Evolutionary conservation across 2,797 vertebrate genomes (phyloP).

Genomic region (Sphenodon punctatus): DNA sequence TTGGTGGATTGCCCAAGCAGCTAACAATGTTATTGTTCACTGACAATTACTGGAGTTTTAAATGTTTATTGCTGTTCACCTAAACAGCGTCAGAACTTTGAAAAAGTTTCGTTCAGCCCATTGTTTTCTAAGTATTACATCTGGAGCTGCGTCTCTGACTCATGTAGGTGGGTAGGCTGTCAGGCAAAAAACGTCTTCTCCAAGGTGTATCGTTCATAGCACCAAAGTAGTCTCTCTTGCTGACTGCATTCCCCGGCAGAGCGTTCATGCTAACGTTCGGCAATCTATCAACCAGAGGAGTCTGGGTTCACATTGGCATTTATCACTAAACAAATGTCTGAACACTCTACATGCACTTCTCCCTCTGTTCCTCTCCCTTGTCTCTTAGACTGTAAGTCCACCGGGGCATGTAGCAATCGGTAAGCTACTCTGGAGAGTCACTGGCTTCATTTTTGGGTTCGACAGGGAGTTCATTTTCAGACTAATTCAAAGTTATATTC

Average conservation of each 20-base stretch:
- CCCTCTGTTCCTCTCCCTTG: no score
- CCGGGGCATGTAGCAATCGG: no score
- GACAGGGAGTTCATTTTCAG: no score
- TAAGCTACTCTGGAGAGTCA: no score
- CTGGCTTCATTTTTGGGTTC: no score
- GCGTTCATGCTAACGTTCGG: background rate
- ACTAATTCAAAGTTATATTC: no score
- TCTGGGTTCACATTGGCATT: background rate
- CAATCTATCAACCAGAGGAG: background rate
- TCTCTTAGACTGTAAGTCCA: no score
- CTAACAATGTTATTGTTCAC: slow-evolving; percentile 41
- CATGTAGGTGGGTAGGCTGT: background rate
- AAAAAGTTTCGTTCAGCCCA: background rate
- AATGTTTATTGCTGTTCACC: background rate
- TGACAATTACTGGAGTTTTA: slow-evolving; percentile 43
- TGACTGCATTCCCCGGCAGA: background rate
- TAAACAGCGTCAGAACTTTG: background rate
- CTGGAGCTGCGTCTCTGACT: no score
- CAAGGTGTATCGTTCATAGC: background rate
- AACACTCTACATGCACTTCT: no score
- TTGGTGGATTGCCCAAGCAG: slow-evolving; percentile 41
- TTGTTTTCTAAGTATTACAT: background rate
- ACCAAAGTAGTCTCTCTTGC: accelerated
- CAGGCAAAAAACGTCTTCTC: accelerated
- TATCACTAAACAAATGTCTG: background rate